These are phyloP conservation scores for Heterodera carotae DNA, from an alignment of 1,140 invertebrate genomes.

Conservation along the genomic window DNA sequence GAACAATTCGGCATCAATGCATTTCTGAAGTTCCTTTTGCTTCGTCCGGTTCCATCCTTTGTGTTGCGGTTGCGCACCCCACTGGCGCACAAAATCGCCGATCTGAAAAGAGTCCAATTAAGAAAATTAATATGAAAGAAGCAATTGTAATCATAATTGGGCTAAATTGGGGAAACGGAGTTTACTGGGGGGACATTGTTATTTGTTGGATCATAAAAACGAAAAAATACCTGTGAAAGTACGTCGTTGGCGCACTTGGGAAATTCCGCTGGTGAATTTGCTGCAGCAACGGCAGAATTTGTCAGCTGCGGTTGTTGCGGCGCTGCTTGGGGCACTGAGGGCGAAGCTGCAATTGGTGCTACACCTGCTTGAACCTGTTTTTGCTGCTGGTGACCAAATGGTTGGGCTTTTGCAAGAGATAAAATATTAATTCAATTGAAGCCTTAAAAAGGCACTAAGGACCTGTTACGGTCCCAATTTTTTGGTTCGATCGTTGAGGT, in stretches of 20 bases:
- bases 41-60: slow-evolving; percentile 30
- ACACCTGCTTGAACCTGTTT: not conserved
- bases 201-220: too few relatives aligned
- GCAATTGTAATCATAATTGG: not conserved
- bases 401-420: too few relatives aligned
- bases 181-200: too few relatives aligned
- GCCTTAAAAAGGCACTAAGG: too few relatives aligned
- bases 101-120: slow-evolving; percentile 6
- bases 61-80: slow-evolving; percentile 7
- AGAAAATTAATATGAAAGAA: not conserved
- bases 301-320: not conserved
- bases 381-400: not conserved
- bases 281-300: not conserved
- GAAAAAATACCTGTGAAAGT: slow-evolving; percentile 8
- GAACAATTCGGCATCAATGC: slow-evolving; percentile 16
- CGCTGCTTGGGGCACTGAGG: not conserved
- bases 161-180: too few relatives aligned
- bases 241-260: slow-evolving; percentile 24
- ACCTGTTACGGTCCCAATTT: not conserved
- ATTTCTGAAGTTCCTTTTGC: slow-evolving; percentile 21
- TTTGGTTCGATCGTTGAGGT: not conserved
- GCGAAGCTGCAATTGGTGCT: not conserved
- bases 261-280: not conserved
- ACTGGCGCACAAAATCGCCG: slow-evolving; percentile 20
- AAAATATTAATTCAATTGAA: too few relatives aligned